phyloP scores from a whole-genome alignment of 2,888 invertebrate species.

The Miltochrista miniata region DNA sequence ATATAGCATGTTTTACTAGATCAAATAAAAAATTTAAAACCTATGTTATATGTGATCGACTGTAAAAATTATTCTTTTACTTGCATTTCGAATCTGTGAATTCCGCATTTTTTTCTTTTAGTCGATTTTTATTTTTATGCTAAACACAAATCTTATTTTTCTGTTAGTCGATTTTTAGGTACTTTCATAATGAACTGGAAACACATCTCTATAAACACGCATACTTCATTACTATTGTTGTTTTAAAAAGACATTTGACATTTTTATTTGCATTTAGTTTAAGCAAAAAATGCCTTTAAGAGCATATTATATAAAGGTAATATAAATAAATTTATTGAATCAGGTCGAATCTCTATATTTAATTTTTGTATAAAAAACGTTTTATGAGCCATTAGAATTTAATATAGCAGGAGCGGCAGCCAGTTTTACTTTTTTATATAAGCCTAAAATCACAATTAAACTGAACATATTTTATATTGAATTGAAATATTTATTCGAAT shows the following conservation, averaged over 20 bases:
- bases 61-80: not conserved
- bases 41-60: too few species aligned
- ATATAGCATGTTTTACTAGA: too few species aligned
- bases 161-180: too few species aligned
- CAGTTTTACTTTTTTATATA: not conserved
- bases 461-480: too few species aligned
- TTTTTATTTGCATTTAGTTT: constrained; percentile 24
- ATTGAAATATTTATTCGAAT: too few species aligned
- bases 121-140: too few species aligned
- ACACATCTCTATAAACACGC: too few species aligned
- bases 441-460: not conserved
- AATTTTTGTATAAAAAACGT: not conserved
- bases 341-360: constrained; percentile 2
- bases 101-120: too few species aligned
- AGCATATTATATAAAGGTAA: not conserved
- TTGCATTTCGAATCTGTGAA: too few species aligned
- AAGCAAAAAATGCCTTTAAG: not conserved
- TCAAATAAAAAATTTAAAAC: too few species aligned
- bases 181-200: too few species aligned
- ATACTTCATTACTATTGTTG: constrained; percentile 3
- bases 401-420: not conserved
- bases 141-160: too few species aligned
- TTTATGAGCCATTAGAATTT: not conserved
- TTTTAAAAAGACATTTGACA: constrained; percentile 14
- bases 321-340: not conserved